A percentile compares a stretch with the other conserved stretches of the same genome.
These are phyloP conservation scores for Troides aeacus DNA, from an alignment of 2,888 invertebrate genomes.

Conservation along the genomic window DNA sequence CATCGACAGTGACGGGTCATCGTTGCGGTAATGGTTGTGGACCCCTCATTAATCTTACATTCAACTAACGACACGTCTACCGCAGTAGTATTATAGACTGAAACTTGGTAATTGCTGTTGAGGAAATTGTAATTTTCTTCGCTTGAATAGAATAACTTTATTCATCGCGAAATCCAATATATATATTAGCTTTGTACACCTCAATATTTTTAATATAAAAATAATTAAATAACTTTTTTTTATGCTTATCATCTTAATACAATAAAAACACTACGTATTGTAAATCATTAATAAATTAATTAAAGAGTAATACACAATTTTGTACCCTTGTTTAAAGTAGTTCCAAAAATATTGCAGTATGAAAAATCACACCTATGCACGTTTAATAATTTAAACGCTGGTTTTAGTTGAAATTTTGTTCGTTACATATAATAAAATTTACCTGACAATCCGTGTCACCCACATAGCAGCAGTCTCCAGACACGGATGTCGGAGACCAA, in stretches of 20 bases:
- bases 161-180: slow-evolving; percentile 15
- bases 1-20: slow-evolving; percentile 58
- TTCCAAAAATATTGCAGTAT: no score
- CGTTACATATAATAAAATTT: slow-evolving; percentile 37
- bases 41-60: slow-evolving; percentile 71
- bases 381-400: not conserved
- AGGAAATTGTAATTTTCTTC: slow-evolving; percentile 68
- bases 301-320: not conserved
- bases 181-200: not conserved
- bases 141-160: slow-evolving; percentile 32
- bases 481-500: slow-evolving; percentile 94
- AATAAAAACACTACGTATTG: not conserved
- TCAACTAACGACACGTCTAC: slow-evolving; percentile 56
- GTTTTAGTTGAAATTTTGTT: not conserved
- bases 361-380: no score
- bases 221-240: not conserved
- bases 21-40: slow-evolving; percentile 52
- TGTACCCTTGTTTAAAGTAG: no score
- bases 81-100: slow-evolving; percentile 52
- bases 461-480: slow-evolving; percentile 96
- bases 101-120: slow-evolving; percentile 64
- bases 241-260: not conserved
- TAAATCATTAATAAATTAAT: not conserved
- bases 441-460: slow-evolving; percentile 93
- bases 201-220: not conserved